phyloP scores from a whole-genome alignment of 2,888 invertebrate species.

The Hirtodrosophila alboralis region DNA sequence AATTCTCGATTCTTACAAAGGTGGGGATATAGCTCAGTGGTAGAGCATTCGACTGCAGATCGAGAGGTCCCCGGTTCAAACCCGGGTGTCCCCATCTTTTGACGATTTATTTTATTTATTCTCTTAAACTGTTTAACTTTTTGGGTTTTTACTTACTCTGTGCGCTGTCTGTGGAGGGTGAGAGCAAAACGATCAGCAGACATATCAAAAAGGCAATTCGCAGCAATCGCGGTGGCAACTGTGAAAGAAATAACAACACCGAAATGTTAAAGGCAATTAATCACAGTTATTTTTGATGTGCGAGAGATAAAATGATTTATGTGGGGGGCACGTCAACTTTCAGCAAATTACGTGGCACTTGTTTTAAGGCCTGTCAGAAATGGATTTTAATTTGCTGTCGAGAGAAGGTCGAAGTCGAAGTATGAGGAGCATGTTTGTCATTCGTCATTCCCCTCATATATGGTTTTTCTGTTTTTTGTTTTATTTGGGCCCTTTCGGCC shows the following conservation, averaged over 20 bases:
- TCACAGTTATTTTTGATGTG: constrained; percentile 52
- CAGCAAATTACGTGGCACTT: constrained; percentile 76
- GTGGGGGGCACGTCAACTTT: constrained; percentile 65
- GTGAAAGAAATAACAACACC: constrained; percentile 78
- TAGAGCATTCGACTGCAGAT: constrained; percentile 80
- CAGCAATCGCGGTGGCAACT: constrained; percentile 87
- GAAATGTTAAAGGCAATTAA: constrained; percentile 46
- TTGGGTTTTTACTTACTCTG: constrained; percentile 85
- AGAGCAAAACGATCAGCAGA: constrained; percentile 86
- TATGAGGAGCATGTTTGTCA: not conserved
- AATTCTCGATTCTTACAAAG: too few relatives aligned
- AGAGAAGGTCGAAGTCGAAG: constrained; percentile 65
- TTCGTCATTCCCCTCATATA: not conserved
- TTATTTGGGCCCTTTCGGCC: constrained; percentile 38
- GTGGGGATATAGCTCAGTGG: constrained; percentile 78
- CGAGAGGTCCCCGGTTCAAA: constrained; percentile 80
- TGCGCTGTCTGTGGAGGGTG: constrained; percentile 86
- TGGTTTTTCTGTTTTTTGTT: too few relatives aligned
- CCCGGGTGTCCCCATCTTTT: constrained; percentile 75
- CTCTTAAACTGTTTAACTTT: not conserved
- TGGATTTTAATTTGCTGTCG: constrained; percentile 28
- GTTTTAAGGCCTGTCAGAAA: constrained; percentile 43
- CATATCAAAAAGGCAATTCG: constrained; percentile 86
- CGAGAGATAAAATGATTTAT: constrained; percentile 55
- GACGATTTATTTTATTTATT: not conserved